Base-by-base conservation (phyloP, 2,888 invertebrate genomes). In the Epirrita christyi region DNA sequence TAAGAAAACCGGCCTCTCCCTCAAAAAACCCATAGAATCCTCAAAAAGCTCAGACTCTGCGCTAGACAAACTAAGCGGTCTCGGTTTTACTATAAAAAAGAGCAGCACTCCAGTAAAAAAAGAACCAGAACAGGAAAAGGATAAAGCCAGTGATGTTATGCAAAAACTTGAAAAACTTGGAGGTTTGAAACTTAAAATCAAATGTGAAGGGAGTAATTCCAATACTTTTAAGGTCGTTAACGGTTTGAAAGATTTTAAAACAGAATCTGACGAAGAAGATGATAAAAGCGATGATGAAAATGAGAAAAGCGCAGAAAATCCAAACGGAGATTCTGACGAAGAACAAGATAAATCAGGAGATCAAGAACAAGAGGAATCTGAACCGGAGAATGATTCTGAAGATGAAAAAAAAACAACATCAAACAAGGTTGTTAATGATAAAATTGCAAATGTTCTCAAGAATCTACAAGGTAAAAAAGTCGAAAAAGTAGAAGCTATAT, bases 81-180 rank as follows among this genome's bases (percentile, higher is more conserved):
- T 92, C 62, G 92, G 91, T 4, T 91, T 92, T 49, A 90, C 90
- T 0, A 90, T 92, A 14, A 92, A 89, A 70, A 91, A 89, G 67
- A 83, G 77, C 65, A 67, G 61, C n/a, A 83, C 84, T 0, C 81
- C 86, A 1, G 77, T 90, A 37, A 91, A 92, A 60, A 81, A 79
- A 57, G 92, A 92, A 70, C 76, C 82, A 9, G 71, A 78, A 10
- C 61, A 67, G 8, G 80, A 80, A 44, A 64, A 74, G 56, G 14
- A 38, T 14, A 75, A 66, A 21, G 55, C 70, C 32, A 71, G 68
- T 45, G 85, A 88, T 72, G 75, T 87, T 0, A 80, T 91, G 78
- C 79, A 87, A 72, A 90, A 86, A 67, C 68, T 92, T 47, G 91
- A 85, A 1, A 80, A 85, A 64, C 77, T 91, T 11, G 92, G 92